These are phyloP conservation scores for Chlamydotis undulata DNA, from an alignment of 2,113 vertebrate genomes.

Conservation along the genomic window DNA sequence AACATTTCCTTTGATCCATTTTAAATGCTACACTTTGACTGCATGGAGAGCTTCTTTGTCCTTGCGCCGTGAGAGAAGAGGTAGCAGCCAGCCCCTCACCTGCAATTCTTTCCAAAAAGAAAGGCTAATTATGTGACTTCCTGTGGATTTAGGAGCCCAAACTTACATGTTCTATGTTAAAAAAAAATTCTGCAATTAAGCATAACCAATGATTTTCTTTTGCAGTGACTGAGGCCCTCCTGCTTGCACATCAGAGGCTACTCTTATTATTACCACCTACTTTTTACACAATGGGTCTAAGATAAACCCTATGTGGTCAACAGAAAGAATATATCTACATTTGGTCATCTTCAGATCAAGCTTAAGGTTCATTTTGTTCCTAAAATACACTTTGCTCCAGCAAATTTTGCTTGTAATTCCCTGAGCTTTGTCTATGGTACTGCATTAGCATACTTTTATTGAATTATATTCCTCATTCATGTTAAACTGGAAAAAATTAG, in stretches of 20 bases:
- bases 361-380: not conserved
- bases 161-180: not conserved
- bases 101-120: not conserved
- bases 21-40: slow-evolving; percentile 7
- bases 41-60: not conserved
- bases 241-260: not conserved
- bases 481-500: slow-evolving; percentile 67
- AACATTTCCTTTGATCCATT: slow-evolving; percentile 35
- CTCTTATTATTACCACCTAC: not conserved
- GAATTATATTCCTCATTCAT: slow-evolving; percentile 60
- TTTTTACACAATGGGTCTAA: not conserved
- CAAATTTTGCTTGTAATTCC: not conserved
- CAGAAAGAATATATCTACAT: not conserved
- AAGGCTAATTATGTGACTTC: not conserved
- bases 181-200: not conserved
- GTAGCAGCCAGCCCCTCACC: not conserved
- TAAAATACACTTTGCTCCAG: not conserved
- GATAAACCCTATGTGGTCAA: not conserved
- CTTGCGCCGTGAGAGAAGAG: accelerated
- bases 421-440: not conserved
- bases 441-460: slow-evolving; percentile 7
- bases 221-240: not conserved
- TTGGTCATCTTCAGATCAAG: not conserved
- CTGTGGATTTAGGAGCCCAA: not conserved
- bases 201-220: not conserved